Percentiles rank a stretch among this genome's conserved stretches.
Conservation (phyloP, 37 sponge, comb jelly and placozoan species). For the Geodia barretti region DNA sequence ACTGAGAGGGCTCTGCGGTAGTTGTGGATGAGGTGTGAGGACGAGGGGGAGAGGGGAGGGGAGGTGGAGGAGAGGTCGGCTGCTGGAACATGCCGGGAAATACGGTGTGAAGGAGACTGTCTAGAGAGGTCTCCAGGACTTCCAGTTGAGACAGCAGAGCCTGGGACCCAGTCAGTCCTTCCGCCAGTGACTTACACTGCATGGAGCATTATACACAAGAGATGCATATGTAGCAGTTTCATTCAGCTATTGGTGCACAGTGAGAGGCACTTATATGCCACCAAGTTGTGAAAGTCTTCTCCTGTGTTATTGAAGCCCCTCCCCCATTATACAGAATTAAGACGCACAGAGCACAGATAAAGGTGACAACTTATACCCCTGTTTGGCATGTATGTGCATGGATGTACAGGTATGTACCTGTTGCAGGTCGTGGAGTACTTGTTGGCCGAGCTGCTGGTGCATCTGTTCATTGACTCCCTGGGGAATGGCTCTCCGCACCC, state of each 20-base stretch:
- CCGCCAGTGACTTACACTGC: background rate
- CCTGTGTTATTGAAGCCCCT: too few species aligned
- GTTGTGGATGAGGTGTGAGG: background rate
- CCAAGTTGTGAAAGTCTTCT: too few species aligned
- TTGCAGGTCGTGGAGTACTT: background rate
- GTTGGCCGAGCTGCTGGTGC: background rate
- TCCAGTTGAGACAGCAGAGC: background rate
- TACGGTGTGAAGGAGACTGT: conserved; percentile 5
- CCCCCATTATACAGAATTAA: too few species aligned
- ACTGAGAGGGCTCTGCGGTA: background rate
- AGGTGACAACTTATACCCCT: too few species aligned
- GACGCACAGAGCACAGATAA: too few species aligned
- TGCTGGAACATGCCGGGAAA: conserved; percentile 10
- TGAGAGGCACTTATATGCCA: too few species aligned
- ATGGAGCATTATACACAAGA: too few species aligned
- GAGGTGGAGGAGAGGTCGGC: background rate
- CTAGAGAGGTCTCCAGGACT: background rate
- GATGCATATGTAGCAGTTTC: too few species aligned
- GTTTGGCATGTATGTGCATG: too few species aligned
- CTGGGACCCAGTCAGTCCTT: background rate
- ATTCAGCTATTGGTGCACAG: too few species aligned
- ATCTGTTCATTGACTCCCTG: conserved; percentile 13
- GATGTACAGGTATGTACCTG: conserved; percentile 3
- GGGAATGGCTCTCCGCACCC: conserved; percentile 3
- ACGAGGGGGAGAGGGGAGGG: background rate